Evolutionary conservation across 2,113 vertebrate species (phyloP).

Genomic region (Lagopus leucura): DNA sequence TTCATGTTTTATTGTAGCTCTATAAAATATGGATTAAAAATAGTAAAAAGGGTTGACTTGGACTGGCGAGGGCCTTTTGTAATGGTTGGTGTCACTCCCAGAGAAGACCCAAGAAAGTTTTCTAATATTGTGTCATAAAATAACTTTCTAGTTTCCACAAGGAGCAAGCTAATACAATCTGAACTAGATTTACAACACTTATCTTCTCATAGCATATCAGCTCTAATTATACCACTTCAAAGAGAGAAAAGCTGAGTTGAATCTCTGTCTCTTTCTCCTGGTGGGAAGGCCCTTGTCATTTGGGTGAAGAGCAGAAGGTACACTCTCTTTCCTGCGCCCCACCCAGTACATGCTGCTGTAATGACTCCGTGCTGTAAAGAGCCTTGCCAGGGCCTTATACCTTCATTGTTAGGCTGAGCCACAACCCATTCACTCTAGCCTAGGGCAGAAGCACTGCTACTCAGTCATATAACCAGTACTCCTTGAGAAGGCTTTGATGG

Average conservation of each 20-base stretch:
- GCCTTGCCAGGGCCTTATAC: neutral
- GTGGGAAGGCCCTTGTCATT: neutral
- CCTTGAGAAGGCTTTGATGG: neutral
- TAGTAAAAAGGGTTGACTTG: neutral
- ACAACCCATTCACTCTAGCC: neutral
- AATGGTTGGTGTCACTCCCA: neutral
- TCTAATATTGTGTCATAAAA: neutral
- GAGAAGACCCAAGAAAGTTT: neutral
- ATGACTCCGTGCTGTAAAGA: neutral
- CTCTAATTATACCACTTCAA: neutral
- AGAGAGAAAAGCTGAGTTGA: neutral
- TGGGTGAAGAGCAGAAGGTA: neutral
- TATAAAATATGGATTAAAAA: constrained; percentile 4
- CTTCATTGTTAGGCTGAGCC: neutral
- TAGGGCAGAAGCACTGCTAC: neutral
- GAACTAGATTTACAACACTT: neutral
- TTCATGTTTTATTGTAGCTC: neutral
- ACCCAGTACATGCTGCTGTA: neutral
- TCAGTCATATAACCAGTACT: neutral
- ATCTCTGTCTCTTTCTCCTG: neutral
- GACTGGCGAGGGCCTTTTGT: neutral
- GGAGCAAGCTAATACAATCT: neutral
- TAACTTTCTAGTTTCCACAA: neutral
- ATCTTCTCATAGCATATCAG: neutral
- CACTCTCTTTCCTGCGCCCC: neutral